phyloP scores from a whole-genome alignment of 2,888 invertebrate genomes.

The Entomobrya multifasciata region DNA sequence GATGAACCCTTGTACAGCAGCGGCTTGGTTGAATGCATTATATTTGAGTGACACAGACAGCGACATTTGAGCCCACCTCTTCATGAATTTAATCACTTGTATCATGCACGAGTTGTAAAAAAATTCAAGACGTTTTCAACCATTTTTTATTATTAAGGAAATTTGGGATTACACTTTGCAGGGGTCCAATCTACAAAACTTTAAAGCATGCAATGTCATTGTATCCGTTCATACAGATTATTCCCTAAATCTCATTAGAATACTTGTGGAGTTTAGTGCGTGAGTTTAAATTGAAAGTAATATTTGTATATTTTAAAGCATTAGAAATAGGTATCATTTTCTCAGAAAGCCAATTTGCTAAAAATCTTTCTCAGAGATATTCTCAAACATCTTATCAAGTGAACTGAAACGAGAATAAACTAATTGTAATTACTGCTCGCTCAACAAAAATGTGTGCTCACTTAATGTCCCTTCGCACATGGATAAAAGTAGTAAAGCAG shows the following conservation, averaged over 20 bases:
- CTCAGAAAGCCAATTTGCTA: conserved; percentile 56
- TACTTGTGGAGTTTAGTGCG: background rate
- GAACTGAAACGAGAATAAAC: conserved; percentile 21
- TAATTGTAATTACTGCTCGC: conserved; percentile 17
- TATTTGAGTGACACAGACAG: too few relatives aligned
- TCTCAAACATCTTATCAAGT: conserved; percentile 6
- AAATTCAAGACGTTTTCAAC: too few relatives aligned
- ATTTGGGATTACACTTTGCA: background rate
- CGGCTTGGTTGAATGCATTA: too few relatives aligned
- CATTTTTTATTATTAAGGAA: too few relatives aligned
- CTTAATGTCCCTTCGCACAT: background rate
- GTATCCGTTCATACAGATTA: background rate
- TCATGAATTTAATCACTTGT: too few relatives aligned
- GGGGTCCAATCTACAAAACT: conserved; percentile 47
- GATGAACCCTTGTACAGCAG: too few relatives aligned
- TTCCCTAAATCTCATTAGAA: background rate
- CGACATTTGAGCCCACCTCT: too few relatives aligned
- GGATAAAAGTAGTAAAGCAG: background rate
- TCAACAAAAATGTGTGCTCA: too few relatives aligned
- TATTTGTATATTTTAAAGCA: too few relatives aligned
- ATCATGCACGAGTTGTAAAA: too few relatives aligned
- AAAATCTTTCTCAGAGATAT: conserved; percentile 13
- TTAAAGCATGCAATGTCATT: conserved; percentile 19
- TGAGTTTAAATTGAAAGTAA: too few relatives aligned
- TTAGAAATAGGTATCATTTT: conserved; percentile 60